Base-by-base conservation (phyloP, 2,113 vertebrate genomes). In the Pavo muticus region DNA sequence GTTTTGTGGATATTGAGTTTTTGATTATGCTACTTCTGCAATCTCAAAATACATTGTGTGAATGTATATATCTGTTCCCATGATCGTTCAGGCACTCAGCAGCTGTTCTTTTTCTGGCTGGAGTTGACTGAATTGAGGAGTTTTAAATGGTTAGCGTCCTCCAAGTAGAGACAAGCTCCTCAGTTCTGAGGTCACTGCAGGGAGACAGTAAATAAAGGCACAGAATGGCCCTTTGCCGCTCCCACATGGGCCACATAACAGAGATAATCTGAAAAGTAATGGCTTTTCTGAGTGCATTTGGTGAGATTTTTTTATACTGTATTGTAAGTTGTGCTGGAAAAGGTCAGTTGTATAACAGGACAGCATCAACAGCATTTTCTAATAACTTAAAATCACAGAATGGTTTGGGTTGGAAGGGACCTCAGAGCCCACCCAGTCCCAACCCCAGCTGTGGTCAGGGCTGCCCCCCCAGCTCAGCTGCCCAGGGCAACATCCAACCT, bases 1-100 rank as follows among this genome's bases (percentile, higher is more conserved):
- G 73, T 81, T 88, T 82, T 64, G 73, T 77, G 47, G 67, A 11
- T 75, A 75, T 10, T 71, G 84, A 77, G 84, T 93, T 94, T 91
- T 79, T 71, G 42, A 50, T 91, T 71, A 60, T 50, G 21, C 80
- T 88, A 4, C 47, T 37, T 67, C 32, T 91, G 80, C 50, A 20
- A 29, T 91, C 50, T 89, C 52, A 17, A 14, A 75, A 71, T 67
- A 44, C 45, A 20, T 16, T 30, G 32, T 52, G 72, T 78, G 45
- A 57, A 20, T 61, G 29, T 35, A 17, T 67, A 12, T 81, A 63
- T 85, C 52, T 73, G 39, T 56, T 84, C 14, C 35, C 73, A 21
- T 2, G 27, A 24, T 64, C 47, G 7, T 63, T 91, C 37, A 45
- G 42, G 70, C 0, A 0, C 32, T 71, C 32, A 39, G 52, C 19